Base-by-base conservation (phyloP, 2,113 vertebrate species). In the Myodes glareolus region DNA sequence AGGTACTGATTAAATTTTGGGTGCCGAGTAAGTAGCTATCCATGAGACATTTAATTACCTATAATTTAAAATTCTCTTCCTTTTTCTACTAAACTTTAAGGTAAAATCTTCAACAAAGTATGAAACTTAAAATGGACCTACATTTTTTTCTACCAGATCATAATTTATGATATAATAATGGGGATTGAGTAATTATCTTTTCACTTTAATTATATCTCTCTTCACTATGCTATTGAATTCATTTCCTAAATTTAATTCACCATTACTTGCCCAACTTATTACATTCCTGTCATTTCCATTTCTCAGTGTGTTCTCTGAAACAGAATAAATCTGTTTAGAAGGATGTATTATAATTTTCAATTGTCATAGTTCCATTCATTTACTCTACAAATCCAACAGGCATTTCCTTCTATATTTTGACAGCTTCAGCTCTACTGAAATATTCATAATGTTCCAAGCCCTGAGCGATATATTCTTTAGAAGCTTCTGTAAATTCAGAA, bases 401-500 rank as follows among this genome's bases (percentile, higher is more conserved):
- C 94, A 96, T 95, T 96, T 94, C 31, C 58, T 50, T 16, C 23
- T 94, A 19, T 96, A 96, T 97, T 97, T 94, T 97, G 96, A 98
- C 96, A 97, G 89, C n/a, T 95, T 96, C 68, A 87, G 84, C 87
- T 96, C 86, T 55, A 95, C 89, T 96, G 93, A 97, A 96, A 95
- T 96, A 97, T 96, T 97, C 91, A 95, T 97, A 91, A 92, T 73
- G 21, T 93, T 94, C 68, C n/a, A 42, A 85, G 91, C 96, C 87
- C 90, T 7, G 29, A 96, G 89, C 96, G 76, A 21, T 86, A 94
- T 94, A 96, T 97, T 94, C 94, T 76, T 95, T 85, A 90, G 77
- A 91, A 96, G 73, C 86, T 91, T 96, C 95, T 97, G 58, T 97
- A 97, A 97, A 97, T 97, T 95, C 87, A 88, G 77, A 97, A 92